phyloP scores from a whole-genome alignment of 2,113 vertebrate species.

The Cranoglanis bouderius region DNA sequence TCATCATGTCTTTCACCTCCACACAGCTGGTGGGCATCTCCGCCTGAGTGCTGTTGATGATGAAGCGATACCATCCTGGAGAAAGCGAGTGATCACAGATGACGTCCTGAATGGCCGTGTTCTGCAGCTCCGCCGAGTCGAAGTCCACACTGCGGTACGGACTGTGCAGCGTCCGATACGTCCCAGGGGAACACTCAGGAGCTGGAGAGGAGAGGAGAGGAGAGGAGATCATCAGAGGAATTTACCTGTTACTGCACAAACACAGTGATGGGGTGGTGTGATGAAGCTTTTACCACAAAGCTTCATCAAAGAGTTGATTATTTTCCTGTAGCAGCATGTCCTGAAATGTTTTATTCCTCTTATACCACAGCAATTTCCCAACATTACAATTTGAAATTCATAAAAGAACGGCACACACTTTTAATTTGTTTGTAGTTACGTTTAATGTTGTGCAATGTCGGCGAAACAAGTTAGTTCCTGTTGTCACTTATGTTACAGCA shows the following conservation, averaged over 20 bases:
- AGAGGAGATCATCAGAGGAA: too few species aligned
- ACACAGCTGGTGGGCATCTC: neutral
- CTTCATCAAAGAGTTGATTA: too few species aligned
- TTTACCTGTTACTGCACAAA: too few species aligned
- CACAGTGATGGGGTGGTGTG: too few species aligned
- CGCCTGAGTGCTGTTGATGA: neutral
- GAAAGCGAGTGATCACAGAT: neutral
- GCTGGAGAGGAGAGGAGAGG: neutral
- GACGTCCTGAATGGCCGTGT: neutral
- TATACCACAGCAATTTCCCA: neutral
- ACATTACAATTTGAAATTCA: neutral
- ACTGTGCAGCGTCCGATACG: too few species aligned
- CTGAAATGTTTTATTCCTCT: neutral
- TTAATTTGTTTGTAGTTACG: too few species aligned
- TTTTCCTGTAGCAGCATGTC: too few species aligned
- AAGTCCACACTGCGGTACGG: too few species aligned
- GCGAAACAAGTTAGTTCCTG: too few species aligned
- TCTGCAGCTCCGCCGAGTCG: neutral
- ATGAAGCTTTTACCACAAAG: too few species aligned
- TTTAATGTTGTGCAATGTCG: too few species aligned
- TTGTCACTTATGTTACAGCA: too few species aligned
- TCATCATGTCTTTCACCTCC: neutral
- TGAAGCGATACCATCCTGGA: neutral
- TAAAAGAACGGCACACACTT: neutral
- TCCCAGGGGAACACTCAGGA: neutral